These are phyloP conservation scores for Xenopus laevis DNA, from an alignment of 2,113 vertebrate species.

Conservation along the genomic window DNA sequence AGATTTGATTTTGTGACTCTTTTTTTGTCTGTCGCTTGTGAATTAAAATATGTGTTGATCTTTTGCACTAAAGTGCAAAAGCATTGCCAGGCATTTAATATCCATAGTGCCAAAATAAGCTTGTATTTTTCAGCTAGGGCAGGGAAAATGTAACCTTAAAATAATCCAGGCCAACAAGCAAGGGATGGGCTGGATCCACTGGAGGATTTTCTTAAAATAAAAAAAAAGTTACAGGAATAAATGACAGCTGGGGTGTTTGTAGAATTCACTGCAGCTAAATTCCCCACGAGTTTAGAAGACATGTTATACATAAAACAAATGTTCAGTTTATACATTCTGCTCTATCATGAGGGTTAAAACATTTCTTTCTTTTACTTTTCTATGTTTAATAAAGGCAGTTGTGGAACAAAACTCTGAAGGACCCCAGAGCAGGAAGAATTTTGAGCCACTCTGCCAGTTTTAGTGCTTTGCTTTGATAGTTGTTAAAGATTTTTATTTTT, in stretches of 20 bases:
- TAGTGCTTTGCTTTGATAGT: too few species aligned
- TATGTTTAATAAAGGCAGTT: constrained; percentile 9
- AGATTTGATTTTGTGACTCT: background rate
- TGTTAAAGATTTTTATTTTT: too few species aligned
- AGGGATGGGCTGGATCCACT: constrained; percentile 29
- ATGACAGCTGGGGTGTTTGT: constrained; percentile 37
- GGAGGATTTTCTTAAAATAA: constrained; percentile 36
- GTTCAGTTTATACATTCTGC: background rate
- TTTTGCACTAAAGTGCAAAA: constrained; percentile 7
- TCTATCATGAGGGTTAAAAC: background rate
- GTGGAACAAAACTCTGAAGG: too few species aligned
- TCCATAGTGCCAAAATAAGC: constrained; percentile 34
- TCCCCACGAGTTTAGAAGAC: constrained; percentile 11
- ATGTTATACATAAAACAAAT: constrained; percentile 16
- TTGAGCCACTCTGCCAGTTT: too few species aligned
- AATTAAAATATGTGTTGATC: constrained; percentile 21
- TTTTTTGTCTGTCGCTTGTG: background rate
- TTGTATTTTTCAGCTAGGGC: constrained; percentile 30
- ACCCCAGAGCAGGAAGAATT: too few species aligned
- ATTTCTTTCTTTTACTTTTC: background rate
- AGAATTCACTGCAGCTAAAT: constrained; percentile 13
- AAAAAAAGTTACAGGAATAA: constrained; percentile 37
- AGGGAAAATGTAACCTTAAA: constrained; percentile 35
- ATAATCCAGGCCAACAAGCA: constrained; percentile 35
- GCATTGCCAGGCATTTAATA: constrained; percentile 24